Base-by-base conservation (phyloP, 2,888 invertebrate genomes). In the Abrostola triplasia region DNA sequence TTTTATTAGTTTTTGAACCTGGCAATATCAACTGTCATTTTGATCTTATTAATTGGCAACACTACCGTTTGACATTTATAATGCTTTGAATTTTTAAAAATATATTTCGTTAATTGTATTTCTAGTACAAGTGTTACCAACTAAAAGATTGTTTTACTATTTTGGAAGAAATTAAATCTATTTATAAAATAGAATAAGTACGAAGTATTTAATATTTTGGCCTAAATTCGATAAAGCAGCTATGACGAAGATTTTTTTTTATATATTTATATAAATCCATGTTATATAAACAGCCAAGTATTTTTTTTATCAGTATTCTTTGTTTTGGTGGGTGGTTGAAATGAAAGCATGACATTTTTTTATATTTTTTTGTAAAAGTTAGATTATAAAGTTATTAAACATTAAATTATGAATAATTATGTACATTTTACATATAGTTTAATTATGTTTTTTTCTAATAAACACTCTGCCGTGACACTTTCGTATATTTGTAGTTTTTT, bases 21-120 rank as follows among this genome's bases (percentile, higher is more conserved):
- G 24, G 44, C 44, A 52, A 12, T 55, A 36, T 24, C 36, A 13
- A 53, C 35, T 47, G 9, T 13, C 24, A 10, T 48, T 36, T 57
- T 38, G 7, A 38, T 49, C 47, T 47, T 38, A 42, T 44, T 10
- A 1, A 5, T 12, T 54, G 69, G 47, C 53, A 57, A 53, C 53
- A 60, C 47, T 37, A 44, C 56, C 52, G 55, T 11, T 69, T 69
- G 69, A 70, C 70, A 73, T 74, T 68, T 44, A 50, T 59, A 47
- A 47, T 67, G 47, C 53, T 67, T 55, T 24, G 24, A n/a, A n/a
- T n/a, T n/a, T n/a, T 24, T 2, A 24, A 24, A 24, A 1, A 24
- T 2, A 24, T 24, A 24, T 24, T 24, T 24, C n/a, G 24, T 24
- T 24, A 24, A 24, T 24, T 24, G 24, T 24, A 4, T 24, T 24